These are phyloP conservation scores for Peromyscus eremicus DNA, from an alignment of 2,797 vertebrate species.

Conservation along the genomic window DNA sequence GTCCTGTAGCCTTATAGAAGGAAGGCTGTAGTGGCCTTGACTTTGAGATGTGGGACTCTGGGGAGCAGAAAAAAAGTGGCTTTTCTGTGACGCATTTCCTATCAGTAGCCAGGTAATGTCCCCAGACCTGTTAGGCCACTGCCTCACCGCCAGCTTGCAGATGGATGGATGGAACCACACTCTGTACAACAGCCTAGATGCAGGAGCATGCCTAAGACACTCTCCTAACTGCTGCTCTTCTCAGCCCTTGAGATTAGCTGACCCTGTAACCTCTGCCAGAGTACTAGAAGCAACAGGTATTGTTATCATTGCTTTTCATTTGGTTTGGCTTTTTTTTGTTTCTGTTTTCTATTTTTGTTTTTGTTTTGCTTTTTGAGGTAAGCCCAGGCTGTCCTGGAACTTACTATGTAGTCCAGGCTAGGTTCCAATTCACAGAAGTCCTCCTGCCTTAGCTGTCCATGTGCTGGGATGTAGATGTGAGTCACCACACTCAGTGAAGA, in stretches of 20 bases:
- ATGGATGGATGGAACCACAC: background rate
- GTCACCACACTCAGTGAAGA: background rate
- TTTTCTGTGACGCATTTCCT: background rate
- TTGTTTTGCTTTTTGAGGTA: background rate
- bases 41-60: background rate
- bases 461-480: background rate
- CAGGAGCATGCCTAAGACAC: background rate
- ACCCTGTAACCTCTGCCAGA: background rate
- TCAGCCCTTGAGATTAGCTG: background rate
- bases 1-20: background rate
- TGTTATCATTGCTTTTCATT: background rate
- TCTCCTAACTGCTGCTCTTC: slow-evolving; percentile 6
- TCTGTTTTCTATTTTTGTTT: background rate
- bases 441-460: background rate
- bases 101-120: background rate
- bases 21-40: background rate
- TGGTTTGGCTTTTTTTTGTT: background rate
- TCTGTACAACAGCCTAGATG: background rate
- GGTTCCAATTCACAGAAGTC: background rate
- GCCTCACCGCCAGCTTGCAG: background rate
- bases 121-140: background rate
- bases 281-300: background rate
- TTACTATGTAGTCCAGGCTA: background rate
- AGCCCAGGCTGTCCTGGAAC: background rate
- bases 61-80: background rate